Base-by-base conservation (phyloP, 1,140 invertebrate genomes). In the Anoplophora glabripennis region DNA sequence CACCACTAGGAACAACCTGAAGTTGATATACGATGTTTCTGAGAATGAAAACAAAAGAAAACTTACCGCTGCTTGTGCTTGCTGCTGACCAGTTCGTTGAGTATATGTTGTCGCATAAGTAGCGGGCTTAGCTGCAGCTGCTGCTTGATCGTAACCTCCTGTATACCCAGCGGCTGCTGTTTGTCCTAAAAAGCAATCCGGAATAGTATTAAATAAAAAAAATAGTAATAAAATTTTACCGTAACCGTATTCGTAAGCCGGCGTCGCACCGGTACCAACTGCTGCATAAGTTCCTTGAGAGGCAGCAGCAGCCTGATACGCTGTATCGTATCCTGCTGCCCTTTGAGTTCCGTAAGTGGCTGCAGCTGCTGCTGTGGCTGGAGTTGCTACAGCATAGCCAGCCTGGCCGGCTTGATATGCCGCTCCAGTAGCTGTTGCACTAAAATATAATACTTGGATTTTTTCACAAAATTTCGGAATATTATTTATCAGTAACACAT, bases 311-410 rank as follows among this genome's bases (percentile, higher is more conserved):
- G 86, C 84, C 68, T 88, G 86, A 68, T 89, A 88, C 47, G 84
- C 84, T 49, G 85, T 86, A 67, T 90, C 89, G 80, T 90, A 89
- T 28, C 86, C 87, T 40, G 88, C 86, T 37, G 86, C 84, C 59
- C 88, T 82, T 72, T 90, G 88, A 11, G 89, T 87, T 38, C 83
- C 83, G 75, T 91, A 90, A 28, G 86, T 89, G 35, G 88, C 88
- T 34, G 88, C 86, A 15, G 87, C 86, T 18, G 87, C 86, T 28
- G 88, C 87, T 15, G 88, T 86, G 15, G 87, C 86, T n/a, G 87
- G 85, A 57, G 87, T 85, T 53, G 89, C 87, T 77, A 91, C 89
- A 62, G 89, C 89, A 80, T 92, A 92, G 57, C 89, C 89, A 45
- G 88, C 84, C 74, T 92, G 89, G 9, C 86, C 87, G 40, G 87